These are phyloP conservation scores for Eutolmus rufibarbis DNA, from an alignment of 2,888 invertebrate species.

Conservation along the genomic window DNA sequence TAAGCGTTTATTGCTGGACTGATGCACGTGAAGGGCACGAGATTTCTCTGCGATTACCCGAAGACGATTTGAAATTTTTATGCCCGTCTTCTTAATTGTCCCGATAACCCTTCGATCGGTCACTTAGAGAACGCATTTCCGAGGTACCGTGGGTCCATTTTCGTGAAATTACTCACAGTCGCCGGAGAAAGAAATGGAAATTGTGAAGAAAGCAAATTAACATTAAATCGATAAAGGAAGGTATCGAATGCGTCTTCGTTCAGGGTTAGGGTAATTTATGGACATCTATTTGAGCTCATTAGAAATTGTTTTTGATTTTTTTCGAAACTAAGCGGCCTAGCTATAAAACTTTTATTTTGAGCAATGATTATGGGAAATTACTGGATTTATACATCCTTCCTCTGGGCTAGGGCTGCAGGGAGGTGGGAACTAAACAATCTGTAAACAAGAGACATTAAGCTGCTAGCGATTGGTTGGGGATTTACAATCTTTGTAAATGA, in stretches of 20 bases:
- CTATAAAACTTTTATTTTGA: neutral
- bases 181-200: neutral
- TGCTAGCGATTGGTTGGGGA: neutral
- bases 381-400: neutral
- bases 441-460: neutral
- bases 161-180: slow-evolving; percentile 16
- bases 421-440: neutral
- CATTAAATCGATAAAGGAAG: slow-evolving; percentile 21
- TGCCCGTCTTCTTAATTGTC: slow-evolving; percentile 12
- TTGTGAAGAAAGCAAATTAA: slow-evolving; percentile 27
- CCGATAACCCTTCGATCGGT: slow-evolving; percentile 27
- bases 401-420: neutral
- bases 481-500: neutral
- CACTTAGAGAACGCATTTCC: neutral
- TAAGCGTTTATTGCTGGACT: neutral
- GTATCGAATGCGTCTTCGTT: neutral
- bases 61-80: neutral
- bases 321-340: neutral
- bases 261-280: neutral
- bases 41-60: neutral
- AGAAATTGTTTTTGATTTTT: neutral
- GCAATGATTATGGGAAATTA: neutral
- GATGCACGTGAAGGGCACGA: neutral
- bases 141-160: neutral
- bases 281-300: slow-evolving; percentile 5